Conservation (phyloP, 2,888 invertebrate genomes). For the Eupithecia vulgata region DNA sequence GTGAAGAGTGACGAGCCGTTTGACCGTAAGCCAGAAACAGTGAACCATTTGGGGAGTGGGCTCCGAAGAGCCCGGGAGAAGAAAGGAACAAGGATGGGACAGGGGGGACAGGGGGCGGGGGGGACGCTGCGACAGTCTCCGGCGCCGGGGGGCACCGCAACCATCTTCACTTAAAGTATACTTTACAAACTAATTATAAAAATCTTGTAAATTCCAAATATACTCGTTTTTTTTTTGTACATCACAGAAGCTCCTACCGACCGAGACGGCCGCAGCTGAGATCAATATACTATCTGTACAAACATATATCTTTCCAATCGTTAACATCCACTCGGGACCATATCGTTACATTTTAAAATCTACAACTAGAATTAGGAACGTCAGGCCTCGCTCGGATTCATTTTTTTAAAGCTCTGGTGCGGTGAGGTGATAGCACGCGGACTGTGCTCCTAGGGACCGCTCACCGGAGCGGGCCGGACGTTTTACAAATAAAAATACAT, state of each 20-base stretch:
- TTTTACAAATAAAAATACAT: slow-evolving; percentile 64
- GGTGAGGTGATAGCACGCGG: slow-evolving; percentile 50
- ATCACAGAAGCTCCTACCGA: slow-evolving; percentile 79
- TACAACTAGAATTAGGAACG: slow-evolving; percentile 76
- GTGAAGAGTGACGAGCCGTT: slow-evolving; percentile 53
- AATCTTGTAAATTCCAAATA: slow-evolving; percentile 84
- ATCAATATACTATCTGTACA: slow-evolving; percentile 80
- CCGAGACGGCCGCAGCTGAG: slow-evolving; percentile 76
- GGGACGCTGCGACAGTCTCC: slow-evolving; percentile 69
- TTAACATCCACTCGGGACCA: slow-evolving; percentile 73
- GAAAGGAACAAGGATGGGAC: slow-evolving; percentile 61
- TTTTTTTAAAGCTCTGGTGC: slow-evolving; percentile 71
- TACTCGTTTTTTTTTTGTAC: slow-evolving; percentile 79
- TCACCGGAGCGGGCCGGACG: slow-evolving; percentile 46
- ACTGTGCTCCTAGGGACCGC: slow-evolving; percentile 20
- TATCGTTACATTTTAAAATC: slow-evolving; percentile 76
- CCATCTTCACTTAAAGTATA: slow-evolving; percentile 79
- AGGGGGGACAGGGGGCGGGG: slow-evolving; percentile 55
- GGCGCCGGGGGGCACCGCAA: slow-evolving; percentile 59
- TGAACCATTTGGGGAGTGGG: slow-evolving; percentile 65
- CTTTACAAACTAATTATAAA: slow-evolving; percentile 83
- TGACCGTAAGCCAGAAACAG: slow-evolving; percentile 52
- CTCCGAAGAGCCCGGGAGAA: slow-evolving; percentile 69
- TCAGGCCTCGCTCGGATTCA: slow-evolving; percentile 49
- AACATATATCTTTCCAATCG: slow-evolving; percentile 79